Evolutionary conservation across 1,140 invertebrate genomes (phyloP).

Genomic region (Matsumurasca onukii): DNA sequence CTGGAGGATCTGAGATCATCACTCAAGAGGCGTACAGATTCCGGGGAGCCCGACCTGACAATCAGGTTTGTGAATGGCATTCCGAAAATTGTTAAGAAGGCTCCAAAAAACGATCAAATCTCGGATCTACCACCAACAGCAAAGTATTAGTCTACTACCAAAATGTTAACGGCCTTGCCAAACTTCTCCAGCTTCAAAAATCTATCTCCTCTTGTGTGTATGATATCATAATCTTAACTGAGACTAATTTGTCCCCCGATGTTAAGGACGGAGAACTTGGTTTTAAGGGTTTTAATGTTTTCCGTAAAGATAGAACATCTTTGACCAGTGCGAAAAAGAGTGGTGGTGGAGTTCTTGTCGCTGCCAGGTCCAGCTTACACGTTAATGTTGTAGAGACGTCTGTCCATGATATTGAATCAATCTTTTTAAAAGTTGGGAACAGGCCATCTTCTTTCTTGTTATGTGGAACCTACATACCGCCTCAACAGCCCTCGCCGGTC

Average conservation of each 20-base stretch:
- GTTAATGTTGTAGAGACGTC: background rate
- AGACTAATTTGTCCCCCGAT: background rate
- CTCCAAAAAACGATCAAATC: too few species aligned
- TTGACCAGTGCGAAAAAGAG: background rate
- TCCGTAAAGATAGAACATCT: background rate
- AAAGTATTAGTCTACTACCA: slow-evolving; percentile 8
- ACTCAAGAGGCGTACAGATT: too few species aligned
- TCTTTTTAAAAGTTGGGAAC: background rate
- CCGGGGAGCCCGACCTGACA: too few species aligned
- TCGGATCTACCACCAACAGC: too few species aligned
- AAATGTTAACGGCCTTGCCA: background rate
- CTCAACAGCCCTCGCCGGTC: background rate
- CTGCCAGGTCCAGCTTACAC: background rate
- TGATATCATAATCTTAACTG: background rate
- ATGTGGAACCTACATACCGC: background rate
- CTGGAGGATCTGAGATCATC: too few species aligned
- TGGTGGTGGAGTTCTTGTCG: background rate
- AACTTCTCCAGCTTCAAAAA: background rate
- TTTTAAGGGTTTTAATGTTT: background rate
- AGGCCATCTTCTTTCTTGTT: background rate
- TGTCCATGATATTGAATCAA: background rate
- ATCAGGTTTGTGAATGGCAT: too few species aligned
- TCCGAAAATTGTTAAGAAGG: too few species aligned
- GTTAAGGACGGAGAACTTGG: background rate
- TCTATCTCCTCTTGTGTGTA: background rate